Percentiles rank a stretch among this genome's conserved stretches.
These are phyloP conservation scores for Operophtera brumata DNA, from an alignment of 2,888 invertebrate genomes.

Conservation along the genomic window DNA sequence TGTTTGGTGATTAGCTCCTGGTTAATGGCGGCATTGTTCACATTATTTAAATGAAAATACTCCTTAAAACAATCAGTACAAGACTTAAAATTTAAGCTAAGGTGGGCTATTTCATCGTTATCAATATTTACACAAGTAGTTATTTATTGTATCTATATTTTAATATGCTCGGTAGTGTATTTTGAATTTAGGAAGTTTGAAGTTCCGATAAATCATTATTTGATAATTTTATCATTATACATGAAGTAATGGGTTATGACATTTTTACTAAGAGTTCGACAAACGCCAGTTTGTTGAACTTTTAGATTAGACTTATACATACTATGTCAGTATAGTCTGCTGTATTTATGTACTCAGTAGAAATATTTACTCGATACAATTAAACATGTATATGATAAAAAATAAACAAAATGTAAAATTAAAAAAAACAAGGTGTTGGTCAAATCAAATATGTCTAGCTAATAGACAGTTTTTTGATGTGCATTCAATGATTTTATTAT, in stretches of 20 bases:
- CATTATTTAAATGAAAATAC: slow-evolving; percentile 4
- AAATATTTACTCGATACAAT: neutral
- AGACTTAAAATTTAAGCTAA: neutral
- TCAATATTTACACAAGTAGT: neutral
- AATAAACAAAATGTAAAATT: no score
- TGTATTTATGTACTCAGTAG: neutral
- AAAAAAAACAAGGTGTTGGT: no score
- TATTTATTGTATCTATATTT: neutral
- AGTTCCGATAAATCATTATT: slow-evolving; percentile 4
- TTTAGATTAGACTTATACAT: neutral
- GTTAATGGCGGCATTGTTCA: slow-evolving; percentile 28
- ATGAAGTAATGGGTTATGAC: neutral
- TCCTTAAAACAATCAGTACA: slow-evolving; percentile 5
- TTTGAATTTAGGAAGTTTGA: neutral
- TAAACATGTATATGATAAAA: neutral
- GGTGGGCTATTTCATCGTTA: neutral
- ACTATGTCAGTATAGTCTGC: no score
- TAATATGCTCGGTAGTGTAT: neutral
- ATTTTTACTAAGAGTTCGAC: neutral
- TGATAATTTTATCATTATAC: slow-evolving; percentile 1
- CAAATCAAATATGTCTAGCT: no score
- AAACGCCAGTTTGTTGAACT: neutral
- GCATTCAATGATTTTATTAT: no score
- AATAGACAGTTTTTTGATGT: no score
- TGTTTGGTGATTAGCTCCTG: slow-evolving; percentile 39